Base-by-base conservation (phyloP, 1,140 invertebrate species). In the Drosophila grimshawi region DNA sequence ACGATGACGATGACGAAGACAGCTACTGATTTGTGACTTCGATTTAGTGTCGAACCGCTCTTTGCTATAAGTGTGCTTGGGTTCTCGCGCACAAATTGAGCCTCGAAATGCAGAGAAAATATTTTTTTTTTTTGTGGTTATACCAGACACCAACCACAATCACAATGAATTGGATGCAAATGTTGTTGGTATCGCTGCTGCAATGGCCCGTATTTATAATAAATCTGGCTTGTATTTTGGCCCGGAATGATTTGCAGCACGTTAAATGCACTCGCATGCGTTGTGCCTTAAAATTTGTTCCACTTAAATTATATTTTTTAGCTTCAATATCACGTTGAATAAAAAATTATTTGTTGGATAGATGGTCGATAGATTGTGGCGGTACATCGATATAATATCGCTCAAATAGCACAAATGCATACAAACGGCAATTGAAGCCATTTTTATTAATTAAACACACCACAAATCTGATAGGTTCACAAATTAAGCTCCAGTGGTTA, bases 251-350 rank as follows among this genome's bases (percentile, higher is more conserved):
- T 77, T 74, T 80, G 72, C 83, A 77, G 69, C 60, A 68, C 65
- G 69, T 63, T 86, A 88, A 83, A 88, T 86, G 82, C 83, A 86
- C 80, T 88, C 60, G 41, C 79, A 88, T 81, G 57, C 79, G 80
- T 69, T 55, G 45, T 61, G 79, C 35, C 33, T 63, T 66, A 51
- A 55, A 83, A 80, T 80, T 80, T 70, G 30, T 63, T 69, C 53
- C 76, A 88, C 76, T 82, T 51, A 61, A 80, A 70, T 62, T 83
- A 71, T 70, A 78, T 66, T 76, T 68, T 62, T 68, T 81, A 76
- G 41, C 49, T 57, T 71, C 68, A 67, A 45, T 73, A 60, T 60
- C 48, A 68, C 56, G 41, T 61, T 65, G 62, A 72, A 59, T 59
- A 72, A 72, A 72, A 72, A 72, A 66, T 49, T 69, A 72, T 67